These are phyloP conservation scores for Camponotus vicinus DNA, from an alignment of 1,140 invertebrate genomes.

Conservation along the genomic window DNA sequence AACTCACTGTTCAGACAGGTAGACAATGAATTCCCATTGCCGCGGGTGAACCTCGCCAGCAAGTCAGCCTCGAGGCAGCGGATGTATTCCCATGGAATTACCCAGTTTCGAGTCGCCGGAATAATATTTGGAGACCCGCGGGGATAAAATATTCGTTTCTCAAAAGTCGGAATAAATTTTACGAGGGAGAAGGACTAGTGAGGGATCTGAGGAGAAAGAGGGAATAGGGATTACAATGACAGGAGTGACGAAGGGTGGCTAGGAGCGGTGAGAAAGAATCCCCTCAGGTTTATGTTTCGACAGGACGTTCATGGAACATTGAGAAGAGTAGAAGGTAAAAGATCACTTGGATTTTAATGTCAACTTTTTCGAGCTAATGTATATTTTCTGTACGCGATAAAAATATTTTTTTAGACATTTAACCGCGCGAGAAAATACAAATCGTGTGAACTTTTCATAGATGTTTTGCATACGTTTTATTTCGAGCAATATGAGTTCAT, in stretches of 20 bases:
- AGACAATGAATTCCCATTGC: constrained; percentile 47
- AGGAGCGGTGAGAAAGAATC: background rate
- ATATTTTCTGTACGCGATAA: constrained; percentile 11
- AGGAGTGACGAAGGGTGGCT: too few species aligned
- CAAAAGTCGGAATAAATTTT: constrained; percentile 49
- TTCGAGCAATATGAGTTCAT: background rate
- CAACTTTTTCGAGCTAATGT: background rate
- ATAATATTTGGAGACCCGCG: constrained; percentile 33
- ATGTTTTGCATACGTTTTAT: background rate
- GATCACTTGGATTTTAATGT: background rate
- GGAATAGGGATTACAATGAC: background rate
- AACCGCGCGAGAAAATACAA: background rate
- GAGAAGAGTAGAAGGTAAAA: background rate
- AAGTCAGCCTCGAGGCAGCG: background rate
- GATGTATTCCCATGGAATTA: constrained; percentile 29
- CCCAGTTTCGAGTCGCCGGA: background rate
- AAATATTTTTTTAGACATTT: constrained; percentile 15
- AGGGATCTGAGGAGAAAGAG: background rate
- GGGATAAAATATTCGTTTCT: constrained; percentile 45
- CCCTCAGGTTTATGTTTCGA: background rate
- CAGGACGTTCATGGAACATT: background rate
- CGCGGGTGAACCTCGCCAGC: background rate
- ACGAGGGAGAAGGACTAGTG: background rate
- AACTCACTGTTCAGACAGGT: background rate
- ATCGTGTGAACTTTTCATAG: background rate